Conservation (phyloP, 2,888 invertebrate genomes). For the Drosophila paramelanica region DNA sequence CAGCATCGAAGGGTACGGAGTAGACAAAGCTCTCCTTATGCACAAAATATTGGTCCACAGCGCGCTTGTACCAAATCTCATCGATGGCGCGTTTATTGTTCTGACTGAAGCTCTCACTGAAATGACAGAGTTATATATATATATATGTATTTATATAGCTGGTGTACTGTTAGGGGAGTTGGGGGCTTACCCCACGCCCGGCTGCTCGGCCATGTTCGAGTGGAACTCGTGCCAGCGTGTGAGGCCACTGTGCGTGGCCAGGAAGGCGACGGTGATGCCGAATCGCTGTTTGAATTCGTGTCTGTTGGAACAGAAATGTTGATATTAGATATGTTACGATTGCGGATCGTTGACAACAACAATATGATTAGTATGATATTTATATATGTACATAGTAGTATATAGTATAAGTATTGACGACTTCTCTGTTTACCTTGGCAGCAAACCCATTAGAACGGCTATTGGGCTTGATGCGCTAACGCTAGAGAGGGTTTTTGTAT, state of each 20-base stretch:
- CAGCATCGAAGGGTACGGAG: conserved; percentile 89
- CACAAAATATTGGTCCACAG: conserved; percentile 93
- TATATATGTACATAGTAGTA: conserved; percentile 14
- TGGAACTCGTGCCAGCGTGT: conserved; percentile 94
- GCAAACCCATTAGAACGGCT: conserved; percentile 96
- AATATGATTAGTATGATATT: conserved; percentile 13
- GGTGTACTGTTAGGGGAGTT: conserved; percentile 26
- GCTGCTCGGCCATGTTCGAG: conserved; percentile 86
- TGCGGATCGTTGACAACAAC: not conserved
- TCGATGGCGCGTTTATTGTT: conserved; percentile 92
- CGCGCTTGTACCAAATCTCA: conserved; percentile 95
- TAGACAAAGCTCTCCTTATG: conserved; percentile 93
- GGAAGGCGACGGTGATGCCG: conserved; percentile 93
- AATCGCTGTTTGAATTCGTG: conserved; percentile 93
- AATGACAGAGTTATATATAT: conserved; percentile 39
- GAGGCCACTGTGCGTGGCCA: conserved; percentile 95
- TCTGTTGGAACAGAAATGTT: conserved; percentile 86
- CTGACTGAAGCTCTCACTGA: conserved; percentile 90
- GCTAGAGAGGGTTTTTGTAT: conserved; percentile 86
- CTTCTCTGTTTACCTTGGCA: conserved; percentile 92
- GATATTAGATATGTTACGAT: conserved; percentile 29
- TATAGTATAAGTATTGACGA: conserved; percentile 33
- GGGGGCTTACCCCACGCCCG: conserved; percentile 82
- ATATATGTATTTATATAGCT: too few relatives aligned
- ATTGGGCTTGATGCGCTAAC: conserved; percentile 93